A percentile compares a stretch with the other conserved stretches of the same genome.
These are phyloP conservation scores for Calcarius lapponicus DNA, from an alignment of 2,797 vertebrate genomes.

Conservation along the genomic window DNA sequence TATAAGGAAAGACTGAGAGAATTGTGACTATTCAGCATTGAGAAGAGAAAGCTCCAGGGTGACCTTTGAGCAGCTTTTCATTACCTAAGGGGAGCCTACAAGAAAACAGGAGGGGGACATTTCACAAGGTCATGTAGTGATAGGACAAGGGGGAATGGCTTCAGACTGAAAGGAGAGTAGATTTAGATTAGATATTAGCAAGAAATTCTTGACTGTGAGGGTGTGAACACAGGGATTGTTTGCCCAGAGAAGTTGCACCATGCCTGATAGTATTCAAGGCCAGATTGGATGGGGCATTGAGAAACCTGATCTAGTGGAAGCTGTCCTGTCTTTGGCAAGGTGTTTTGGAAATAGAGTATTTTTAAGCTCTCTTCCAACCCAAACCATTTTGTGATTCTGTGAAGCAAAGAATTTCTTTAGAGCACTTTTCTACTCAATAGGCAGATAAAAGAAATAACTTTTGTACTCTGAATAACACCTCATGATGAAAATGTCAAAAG, in stretches of 20 bases:
- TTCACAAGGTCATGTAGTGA: no score
- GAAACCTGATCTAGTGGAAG: not conserved
- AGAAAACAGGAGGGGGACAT: not conserved
- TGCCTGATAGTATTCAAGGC: not conserved
- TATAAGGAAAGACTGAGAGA: not conserved
- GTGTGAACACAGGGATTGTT: not conserved
- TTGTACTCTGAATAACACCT: conserved; percentile 8
- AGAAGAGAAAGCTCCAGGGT: not conserved
- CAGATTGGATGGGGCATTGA: not conserved
- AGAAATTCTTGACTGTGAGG: not conserved
- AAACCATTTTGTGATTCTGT: not conserved
- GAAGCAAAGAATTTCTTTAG: not conserved
- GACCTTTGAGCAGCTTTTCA: not conserved
- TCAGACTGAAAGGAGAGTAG: not conserved
- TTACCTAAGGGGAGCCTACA: not conserved
- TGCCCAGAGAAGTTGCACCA: not conserved
- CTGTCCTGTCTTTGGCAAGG: accelerated
- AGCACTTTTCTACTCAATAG: conserved; percentile 10
- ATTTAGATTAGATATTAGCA: not conserved
- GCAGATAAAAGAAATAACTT: conserved; percentile 29
- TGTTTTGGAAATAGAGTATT: not conserved
- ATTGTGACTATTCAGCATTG: not conserved
- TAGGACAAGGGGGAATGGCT: not conserved
- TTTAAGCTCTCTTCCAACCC: not conserved
- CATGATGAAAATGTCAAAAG: conserved; percentile 51